Evolutionary conservation across 2,113 vertebrate species (phyloP), one percentile per base, ranked within the genome.

Genomic region (Platanista minor): DNA sequence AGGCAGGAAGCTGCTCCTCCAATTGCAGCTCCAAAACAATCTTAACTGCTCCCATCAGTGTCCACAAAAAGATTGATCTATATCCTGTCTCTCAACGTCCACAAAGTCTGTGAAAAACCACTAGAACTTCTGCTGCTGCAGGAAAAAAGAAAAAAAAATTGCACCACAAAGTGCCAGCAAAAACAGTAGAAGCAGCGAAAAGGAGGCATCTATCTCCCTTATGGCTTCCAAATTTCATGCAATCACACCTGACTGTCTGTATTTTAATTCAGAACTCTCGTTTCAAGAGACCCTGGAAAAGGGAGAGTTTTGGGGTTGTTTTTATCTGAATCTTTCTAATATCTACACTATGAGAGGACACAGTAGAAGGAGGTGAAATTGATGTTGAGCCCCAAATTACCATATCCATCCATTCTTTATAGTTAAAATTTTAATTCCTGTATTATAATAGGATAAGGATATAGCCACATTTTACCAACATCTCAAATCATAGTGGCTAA

Each of bases 61-160:
- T 75, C 9, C 23, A 82, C 15, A 67, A 46, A 59, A 41, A 13
- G 46, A 23, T 25, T 17, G 36, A 46, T 21, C 21, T 61, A 33
- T 7, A 27, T 5, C 2, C 25, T 72, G 0, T 66, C 20, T 66
- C 20, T 46, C 25, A 31, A 2, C 20, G 18, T 14, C 14, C 31
- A 87, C 9, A 13, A 71, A 25, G 36, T 62, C 21, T n/a, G 5
- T 11, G 46, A 80, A 43, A 61, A 46, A 46, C 23, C 17, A 23
- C 18, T 36, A 33, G 41, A 80, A 59, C 20, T 43, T 61, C 52
- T 83, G 46, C 46, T 83, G 33, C 18, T 69, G 5, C 27, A 46
- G 18, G 1, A 41, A 17, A 49, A 84, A 78, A 57, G 13, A 74
- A 66, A 64, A 41, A 41, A 1, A 72, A 59, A 67, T 23, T 29